These are phyloP conservation scores for Gambusia affinis DNA, from an alignment of 2,113 vertebrate species.

Conservation along the genomic window DNA sequence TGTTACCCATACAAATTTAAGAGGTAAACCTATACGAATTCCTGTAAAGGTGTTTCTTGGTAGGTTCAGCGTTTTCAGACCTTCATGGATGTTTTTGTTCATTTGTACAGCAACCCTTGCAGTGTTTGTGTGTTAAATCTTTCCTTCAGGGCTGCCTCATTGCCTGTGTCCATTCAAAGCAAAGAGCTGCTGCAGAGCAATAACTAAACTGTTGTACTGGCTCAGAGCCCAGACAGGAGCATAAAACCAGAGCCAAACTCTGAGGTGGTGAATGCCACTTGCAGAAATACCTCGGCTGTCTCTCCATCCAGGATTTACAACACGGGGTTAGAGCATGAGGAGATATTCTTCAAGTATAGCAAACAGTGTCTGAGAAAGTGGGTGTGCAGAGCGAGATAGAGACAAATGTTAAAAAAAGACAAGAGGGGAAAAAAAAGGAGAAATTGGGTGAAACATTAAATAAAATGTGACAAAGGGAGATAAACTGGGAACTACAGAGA, in stretches of 20 bases:
- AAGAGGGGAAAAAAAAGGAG: background rate
- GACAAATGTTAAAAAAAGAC: background rate
- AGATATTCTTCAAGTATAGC: constrained; percentile 48
- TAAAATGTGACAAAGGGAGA: constrained; percentile 26
- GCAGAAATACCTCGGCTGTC: constrained; percentile 55
- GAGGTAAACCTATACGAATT: background rate
- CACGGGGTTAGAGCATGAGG: constrained; percentile 30
- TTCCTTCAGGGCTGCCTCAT: constrained; percentile 22
- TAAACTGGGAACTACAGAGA: constrained; percentile 17
- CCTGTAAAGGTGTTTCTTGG: background rate
- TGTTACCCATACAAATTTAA: background rate
- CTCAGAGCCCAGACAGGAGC: constrained; percentile 32
- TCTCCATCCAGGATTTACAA: constrained; percentile 53
- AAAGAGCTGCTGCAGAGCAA: constrained; percentile 28
- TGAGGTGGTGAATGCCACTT: constrained; percentile 49
- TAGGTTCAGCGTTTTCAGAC: background rate
- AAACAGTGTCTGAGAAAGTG: constrained; percentile 38
- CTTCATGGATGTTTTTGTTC: background rate
- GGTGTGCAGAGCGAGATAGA: constrained; percentile 51
- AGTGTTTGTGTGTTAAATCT: constrained; percentile 40
- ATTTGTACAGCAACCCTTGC: constrained; percentile 26
- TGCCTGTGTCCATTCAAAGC: constrained; percentile 12
- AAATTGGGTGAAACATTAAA: constrained; percentile 22
- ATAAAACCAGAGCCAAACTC: constrained; percentile 26
- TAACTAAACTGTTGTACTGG: constrained; percentile 40